phyloP scores from a whole-genome alignment of 2,888 invertebrate genomes.

The Ecdyonurus torrentis region DNA sequence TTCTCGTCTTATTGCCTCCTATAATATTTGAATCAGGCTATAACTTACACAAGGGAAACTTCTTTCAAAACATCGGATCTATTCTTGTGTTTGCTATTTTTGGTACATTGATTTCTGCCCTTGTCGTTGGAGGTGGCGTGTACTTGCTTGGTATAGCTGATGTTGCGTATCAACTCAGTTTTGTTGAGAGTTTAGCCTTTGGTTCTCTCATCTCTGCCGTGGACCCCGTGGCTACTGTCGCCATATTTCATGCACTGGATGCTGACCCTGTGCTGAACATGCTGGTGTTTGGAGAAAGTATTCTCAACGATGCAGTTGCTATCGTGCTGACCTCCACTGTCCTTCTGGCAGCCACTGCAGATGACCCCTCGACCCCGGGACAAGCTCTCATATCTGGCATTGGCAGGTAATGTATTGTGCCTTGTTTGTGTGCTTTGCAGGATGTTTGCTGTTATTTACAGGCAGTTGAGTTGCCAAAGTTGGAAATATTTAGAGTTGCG shows the following conservation, averaged over 20 bases:
- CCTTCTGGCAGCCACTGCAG: neutral
- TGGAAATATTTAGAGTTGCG: no score
- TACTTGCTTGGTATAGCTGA: constrained; percentile 85
- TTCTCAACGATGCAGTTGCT: constrained; percentile 95
- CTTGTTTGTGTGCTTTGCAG: no score
- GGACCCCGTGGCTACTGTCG: constrained; percentile 97
- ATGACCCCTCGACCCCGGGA: constrained; percentile 3
- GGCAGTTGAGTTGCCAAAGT: no score
- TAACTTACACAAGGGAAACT: constrained; percentile 94
- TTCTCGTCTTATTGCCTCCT: constrained; percentile 87
- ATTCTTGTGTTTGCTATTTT: constrained; percentile 95
- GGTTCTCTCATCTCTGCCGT: constrained; percentile 97
- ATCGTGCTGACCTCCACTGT: constrained; percentile 85
- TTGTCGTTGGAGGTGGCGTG: constrained; percentile 91
- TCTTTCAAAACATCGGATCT: constrained; percentile 96
- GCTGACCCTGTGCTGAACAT: constrained; percentile 96
- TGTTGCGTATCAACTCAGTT: constrained; percentile 79
- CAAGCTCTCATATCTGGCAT: constrained; percentile 1
- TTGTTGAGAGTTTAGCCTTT: constrained; percentile 97
- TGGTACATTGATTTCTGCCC: constrained; percentile 92
- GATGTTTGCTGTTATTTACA: no score
- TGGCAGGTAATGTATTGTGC: constrained; percentile 19
- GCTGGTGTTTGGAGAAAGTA: constrained; percentile 95
- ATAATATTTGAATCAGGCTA: constrained; percentile 99
- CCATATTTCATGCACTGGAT: constrained; percentile 94